These are phyloP conservation scores for Rhipidura dahli DNA, from an alignment of 2,113 vertebrate genomes.

Conservation along the genomic window DNA sequence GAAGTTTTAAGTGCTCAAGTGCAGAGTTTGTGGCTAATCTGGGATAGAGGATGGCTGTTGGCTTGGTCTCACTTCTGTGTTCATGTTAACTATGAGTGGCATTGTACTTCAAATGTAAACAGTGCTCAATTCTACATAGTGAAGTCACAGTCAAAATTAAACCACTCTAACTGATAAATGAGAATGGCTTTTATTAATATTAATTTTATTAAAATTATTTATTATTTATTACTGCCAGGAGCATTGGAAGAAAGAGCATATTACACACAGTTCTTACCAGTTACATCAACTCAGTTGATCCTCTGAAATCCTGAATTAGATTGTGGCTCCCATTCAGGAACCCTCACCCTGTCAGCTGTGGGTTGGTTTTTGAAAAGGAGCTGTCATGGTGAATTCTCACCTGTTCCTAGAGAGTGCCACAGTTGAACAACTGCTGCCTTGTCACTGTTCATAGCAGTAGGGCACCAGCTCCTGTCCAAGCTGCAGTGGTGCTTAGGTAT, in stretches of 20 bases:
- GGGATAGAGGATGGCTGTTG: neutral
- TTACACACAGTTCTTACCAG: accelerated
- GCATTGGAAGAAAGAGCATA: accelerated
- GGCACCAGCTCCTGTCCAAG: neutral
- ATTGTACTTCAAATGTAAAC: neutral
- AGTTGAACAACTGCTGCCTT: neutral
- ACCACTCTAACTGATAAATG: neutral
- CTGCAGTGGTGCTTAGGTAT: neutral
- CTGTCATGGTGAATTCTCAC: accelerated
- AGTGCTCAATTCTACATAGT: neutral
- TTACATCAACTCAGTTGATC: accelerated
- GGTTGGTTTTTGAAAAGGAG: neutral
- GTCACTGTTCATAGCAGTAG: accelerated
- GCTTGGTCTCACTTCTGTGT: neutral
- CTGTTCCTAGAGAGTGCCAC: accelerated
- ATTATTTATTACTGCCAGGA: neutral
- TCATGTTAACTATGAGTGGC: neutral
- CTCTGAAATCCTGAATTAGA: neutral
- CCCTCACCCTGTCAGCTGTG: accelerated
- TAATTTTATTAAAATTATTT: neutral
- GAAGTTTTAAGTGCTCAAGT: neutral
- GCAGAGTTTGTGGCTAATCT: neutral
- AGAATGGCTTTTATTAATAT: neutral
- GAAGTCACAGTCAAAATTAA: neutral
- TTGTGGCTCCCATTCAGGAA: accelerated